Evolutionary conservation across 2,113 vertebrate species (phyloP).

Genomic region (Nibea coibor): DNA sequence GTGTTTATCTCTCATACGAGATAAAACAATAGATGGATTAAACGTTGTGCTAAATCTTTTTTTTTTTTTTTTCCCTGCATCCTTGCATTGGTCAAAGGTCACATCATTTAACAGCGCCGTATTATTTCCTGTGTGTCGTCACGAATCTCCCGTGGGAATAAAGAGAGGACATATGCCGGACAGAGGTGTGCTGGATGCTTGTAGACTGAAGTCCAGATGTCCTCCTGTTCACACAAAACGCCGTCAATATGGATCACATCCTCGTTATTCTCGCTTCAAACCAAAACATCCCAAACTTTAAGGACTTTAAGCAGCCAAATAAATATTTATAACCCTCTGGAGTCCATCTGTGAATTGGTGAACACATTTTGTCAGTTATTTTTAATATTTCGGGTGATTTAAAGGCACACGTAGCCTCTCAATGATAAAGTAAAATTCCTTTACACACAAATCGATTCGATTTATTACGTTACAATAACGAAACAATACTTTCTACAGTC

Average conservation of each 20-base stretch:
- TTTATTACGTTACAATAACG: background rate
- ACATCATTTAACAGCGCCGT: background rate
- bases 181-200: constrained; percentile 62
- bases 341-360: background rate
- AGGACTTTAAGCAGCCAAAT: background rate
- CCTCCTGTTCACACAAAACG: constrained; percentile 37
- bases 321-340: background rate
- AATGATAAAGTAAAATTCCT: background rate
- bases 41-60: no score
- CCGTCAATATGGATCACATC: constrained; percentile 56
- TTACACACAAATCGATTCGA: background rate
- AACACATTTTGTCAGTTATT: background rate
- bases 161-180: constrained; percentile 59
- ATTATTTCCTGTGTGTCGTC: background rate
- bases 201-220: constrained; percentile 57
- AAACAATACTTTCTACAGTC: background rate
- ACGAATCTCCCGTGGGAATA: constrained; percentile 41
- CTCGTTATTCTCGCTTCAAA: constrained; percentile 3
- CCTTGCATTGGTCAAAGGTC: constrained; percentile 7
- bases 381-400: background rate
- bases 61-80: background rate
- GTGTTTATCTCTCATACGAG: no score
- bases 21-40: no score
- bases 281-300: constrained; percentile 1
- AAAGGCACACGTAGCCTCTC: background rate